Percentiles rank a stretch among this genome's conserved stretches.
Conservation (phyloP, 2,113 vertebrate genomes). For the Chinchilla lanigera region DNA sequence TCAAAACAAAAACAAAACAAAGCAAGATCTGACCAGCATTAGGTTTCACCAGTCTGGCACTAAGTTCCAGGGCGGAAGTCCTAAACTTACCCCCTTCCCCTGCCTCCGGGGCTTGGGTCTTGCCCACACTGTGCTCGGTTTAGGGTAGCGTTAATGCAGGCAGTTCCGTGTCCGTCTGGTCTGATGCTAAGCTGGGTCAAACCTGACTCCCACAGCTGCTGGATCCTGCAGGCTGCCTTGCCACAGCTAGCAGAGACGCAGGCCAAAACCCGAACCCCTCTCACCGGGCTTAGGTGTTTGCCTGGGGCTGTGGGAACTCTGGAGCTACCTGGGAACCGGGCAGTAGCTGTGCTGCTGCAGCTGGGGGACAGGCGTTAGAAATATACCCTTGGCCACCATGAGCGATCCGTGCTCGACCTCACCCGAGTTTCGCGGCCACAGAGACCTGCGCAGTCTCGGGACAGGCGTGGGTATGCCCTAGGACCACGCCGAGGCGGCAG, state of each 20-base stretch:
- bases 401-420: background rate
- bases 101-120: background rate
- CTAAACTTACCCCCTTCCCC: background rate
- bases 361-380: too few species aligned
- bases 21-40: background rate
- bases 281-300: background rate
- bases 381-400: background rate
- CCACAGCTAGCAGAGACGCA: background rate
- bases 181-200: background rate
- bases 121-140: background rate
- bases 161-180: background rate
- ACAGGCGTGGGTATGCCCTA: background rate
- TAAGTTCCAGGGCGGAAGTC: background rate
- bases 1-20: background rate
- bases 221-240: background rate
- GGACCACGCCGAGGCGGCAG: background rate
- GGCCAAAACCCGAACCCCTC: background rate
- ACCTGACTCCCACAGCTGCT: background rate
- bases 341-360: background rate
- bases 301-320: background rate
- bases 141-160: background rate
- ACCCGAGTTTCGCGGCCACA: background rate
- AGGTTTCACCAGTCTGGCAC: background rate
- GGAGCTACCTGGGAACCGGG: background rate
- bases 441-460: background rate